Evolutionary conservation across 2,888 invertebrate species (phyloP).

Genomic region (Lochmaea capreae): DNA sequence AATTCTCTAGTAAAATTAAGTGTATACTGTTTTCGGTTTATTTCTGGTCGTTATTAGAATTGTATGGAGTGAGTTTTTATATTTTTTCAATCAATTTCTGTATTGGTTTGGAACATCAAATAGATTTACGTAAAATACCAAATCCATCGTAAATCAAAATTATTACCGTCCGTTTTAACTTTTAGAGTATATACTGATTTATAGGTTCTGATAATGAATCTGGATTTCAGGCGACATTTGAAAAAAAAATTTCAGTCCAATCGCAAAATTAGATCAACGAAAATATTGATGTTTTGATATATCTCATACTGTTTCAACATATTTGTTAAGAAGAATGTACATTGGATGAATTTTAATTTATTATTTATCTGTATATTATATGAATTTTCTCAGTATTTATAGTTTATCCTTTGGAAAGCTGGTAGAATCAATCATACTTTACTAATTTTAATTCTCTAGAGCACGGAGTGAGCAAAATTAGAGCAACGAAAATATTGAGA

Average conservation of each 20-base stretch:
- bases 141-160: slow-evolving; percentile 36
- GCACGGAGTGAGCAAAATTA: no score
- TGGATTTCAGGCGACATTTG: neutral
- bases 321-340: no score
- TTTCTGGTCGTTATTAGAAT: slow-evolving; percentile 13
- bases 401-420: no score
- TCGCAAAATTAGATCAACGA: neutral
- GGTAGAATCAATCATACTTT: no score
- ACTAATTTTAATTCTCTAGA: no score
- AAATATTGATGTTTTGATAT: no score
- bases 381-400: no score
- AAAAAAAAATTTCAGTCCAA: neutral
- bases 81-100: slow-evolving; percentile 4
- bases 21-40: slow-evolving; percentile 19
- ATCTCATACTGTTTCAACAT: no score
- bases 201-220: neutral
- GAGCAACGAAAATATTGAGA: no score
- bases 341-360: no score
- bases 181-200: slow-evolving; percentile 18
- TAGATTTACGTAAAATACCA: slow-evolving; percentile 25
- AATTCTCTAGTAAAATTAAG: slow-evolving; percentile 5
- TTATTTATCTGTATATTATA: no score
- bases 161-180: slow-evolving; percentile 19
- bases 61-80: neutral
- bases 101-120: slow-evolving; percentile 13